phyloP scores from a whole-genome alignment of 2,797 vertebrate genomes.

The Tachyglossus aculeatus region DNA sequence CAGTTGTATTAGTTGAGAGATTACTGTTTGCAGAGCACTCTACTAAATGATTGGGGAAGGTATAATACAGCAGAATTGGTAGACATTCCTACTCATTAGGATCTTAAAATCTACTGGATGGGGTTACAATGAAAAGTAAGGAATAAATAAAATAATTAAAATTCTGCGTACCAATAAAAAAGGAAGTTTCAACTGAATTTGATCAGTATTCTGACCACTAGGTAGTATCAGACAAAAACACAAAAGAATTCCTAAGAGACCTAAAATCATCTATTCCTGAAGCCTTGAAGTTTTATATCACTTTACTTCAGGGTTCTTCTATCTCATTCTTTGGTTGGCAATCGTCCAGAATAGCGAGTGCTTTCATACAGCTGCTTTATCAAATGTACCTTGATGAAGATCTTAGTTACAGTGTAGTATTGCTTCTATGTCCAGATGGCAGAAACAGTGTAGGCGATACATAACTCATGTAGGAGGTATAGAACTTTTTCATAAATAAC shows the following conservation, averaged over 20 bases:
- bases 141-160: not conserved
- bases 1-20: too few species aligned
- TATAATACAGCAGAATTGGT: too few species aligned
- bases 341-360: not conserved
- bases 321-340: not conserved
- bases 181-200: constrained; percentile 6
- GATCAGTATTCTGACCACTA: constrained; percentile 13
- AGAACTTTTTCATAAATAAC: not conserved
- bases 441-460: accelerated
- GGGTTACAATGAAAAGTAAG: not conserved
- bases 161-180: not conserved
- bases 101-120: too few species aligned
- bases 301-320: not conserved
- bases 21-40: too few species aligned
- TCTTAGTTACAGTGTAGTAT: not conserved
- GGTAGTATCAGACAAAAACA: not conserved
- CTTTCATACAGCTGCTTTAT: not conserved
- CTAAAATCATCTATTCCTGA: not conserved
- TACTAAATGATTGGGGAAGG: too few species aligned
- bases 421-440: not conserved
- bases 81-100: too few species aligned
- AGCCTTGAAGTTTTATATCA: not conserved
- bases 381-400: not conserved
- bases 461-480: not conserved
- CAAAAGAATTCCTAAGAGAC: not conserved